A percentile compares a stretch with the other conserved stretches of the same genome.
These are phyloP conservation scores for Galendromus occidentalis DNA, from an alignment of 1,140 invertebrate species.

Conservation along the genomic window DNA sequence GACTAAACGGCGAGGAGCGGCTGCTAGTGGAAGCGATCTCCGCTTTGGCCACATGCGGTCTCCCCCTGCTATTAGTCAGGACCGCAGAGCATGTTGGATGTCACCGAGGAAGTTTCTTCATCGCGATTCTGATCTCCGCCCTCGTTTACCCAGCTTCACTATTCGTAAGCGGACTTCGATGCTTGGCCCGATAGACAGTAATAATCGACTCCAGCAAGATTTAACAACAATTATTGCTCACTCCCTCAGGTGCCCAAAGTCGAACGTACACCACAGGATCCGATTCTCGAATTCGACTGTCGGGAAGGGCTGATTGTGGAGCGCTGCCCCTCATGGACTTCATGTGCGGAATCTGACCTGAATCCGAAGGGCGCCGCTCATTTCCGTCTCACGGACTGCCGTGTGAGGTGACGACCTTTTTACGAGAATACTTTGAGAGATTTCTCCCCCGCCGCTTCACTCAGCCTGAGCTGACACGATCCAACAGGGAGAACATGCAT, in stretches of 20 bases:
- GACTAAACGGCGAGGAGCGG: neutral
- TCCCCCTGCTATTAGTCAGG: neutral
- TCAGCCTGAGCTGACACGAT: too few relatives aligned
- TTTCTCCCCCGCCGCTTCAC: too few relatives aligned
- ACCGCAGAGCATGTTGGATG: conserved; percentile 2
- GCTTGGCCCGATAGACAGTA: too few relatives aligned
- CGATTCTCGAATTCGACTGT: neutral
- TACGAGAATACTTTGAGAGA: too few relatives aligned
- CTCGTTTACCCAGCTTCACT: neutral
- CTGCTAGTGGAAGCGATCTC: neutral
- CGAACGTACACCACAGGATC: neutral
- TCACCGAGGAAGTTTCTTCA: neutral
- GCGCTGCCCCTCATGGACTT: neutral
- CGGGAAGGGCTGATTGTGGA: neutral
- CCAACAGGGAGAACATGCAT: too few relatives aligned
- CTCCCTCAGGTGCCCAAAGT: neutral
- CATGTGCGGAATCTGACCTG: neutral
- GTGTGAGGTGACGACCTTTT: neutral
- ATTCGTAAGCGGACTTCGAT: neutral
- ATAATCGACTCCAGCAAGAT: too few relatives aligned
- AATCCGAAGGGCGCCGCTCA: neutral
- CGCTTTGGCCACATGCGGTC: neutral
- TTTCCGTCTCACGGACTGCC: neutral
- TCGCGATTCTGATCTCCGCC: neutral
- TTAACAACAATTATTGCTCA: too few relatives aligned